Conservation (phyloP, 2,797 vertebrate species). For the Ambastaia sidthimunki region DNA sequence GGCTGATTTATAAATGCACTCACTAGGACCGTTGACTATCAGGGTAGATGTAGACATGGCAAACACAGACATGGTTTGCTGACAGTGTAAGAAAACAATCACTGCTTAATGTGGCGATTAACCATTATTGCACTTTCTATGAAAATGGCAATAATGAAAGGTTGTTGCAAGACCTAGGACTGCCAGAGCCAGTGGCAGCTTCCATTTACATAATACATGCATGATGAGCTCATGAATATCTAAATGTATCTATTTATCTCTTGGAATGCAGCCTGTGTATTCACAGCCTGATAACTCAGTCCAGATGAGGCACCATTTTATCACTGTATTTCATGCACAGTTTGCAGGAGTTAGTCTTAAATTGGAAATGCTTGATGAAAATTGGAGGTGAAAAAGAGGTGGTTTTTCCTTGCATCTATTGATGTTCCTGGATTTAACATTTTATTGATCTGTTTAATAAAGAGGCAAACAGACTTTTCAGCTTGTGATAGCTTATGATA, state of each 20-base stretch:
- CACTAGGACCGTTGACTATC: not conserved
- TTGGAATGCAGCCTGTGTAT: slow-evolving; percentile 23
- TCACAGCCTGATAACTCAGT: slow-evolving; percentile 6
- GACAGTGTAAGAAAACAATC: slow-evolving; percentile 13
- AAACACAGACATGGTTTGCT: slow-evolving; percentile 9
- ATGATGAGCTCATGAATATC: slow-evolving; percentile 41
- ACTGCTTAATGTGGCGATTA: not conserved
- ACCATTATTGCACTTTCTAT: slow-evolving; percentile 29
- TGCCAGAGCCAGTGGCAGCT: slow-evolving; percentile 28
- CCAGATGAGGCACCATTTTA: not conserved
- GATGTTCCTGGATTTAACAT: not conserved
- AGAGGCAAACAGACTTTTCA: not conserved
- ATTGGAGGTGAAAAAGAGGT: not conserved
- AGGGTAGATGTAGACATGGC: slow-evolving; percentile 11
- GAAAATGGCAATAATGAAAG: slow-evolving; percentile 19
- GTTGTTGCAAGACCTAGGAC: not conserved
- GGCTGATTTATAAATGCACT: slow-evolving; percentile 28
- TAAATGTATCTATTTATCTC: slow-evolving; percentile 36
- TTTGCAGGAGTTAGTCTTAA: not conserved
- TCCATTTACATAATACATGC: slow-evolving; percentile 37
- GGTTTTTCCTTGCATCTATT: not conserved
- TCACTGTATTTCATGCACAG: not conserved
- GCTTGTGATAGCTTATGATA: too few species aligned
- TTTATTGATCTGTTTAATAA: slow-evolving; percentile 9
- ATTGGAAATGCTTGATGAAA: not conserved